Conservation (phyloP, 92 coral and sea anemone species). For the Nematostella vectensis region DNA sequence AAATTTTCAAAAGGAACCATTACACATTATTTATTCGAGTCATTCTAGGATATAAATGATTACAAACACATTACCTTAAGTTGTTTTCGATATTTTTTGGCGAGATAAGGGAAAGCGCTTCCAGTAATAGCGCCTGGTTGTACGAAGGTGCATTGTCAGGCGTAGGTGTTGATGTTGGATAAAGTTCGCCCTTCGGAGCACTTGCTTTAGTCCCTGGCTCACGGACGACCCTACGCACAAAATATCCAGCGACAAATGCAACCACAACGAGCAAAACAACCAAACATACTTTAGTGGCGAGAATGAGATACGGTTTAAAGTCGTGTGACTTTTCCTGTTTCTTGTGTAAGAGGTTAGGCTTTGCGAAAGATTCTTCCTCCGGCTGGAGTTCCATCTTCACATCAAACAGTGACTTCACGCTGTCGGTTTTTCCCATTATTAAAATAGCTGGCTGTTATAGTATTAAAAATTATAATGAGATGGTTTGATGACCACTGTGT, state of each 20-base stretch:
- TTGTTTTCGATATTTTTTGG: constrained; percentile 52
- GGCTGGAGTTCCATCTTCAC: constrained; percentile 85
- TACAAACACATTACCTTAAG: constrained; percentile 53
- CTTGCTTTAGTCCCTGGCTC: constrained; percentile 28
- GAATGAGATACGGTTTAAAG: constrained; percentile 2
- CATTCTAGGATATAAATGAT: too few species aligned
- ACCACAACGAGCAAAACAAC: constrained; percentile 40
- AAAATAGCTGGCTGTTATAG: not conserved
- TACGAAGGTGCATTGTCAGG: not conserved
- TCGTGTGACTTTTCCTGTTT: constrained; percentile 5
- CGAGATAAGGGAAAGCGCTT: constrained; percentile 54
- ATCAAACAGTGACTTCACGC: constrained; percentile 57
- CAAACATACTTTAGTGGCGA: constrained; percentile 29
- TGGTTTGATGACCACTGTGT: constrained; percentile 20
- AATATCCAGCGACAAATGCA: constrained; percentile 68
- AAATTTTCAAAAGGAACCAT: too few species aligned
- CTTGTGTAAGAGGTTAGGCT: constrained; percentile 35
- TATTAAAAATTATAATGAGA: not conserved
- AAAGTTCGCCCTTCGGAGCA: not conserved
- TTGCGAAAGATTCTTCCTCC: constrained; percentile 52
- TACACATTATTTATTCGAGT: too few species aligned
- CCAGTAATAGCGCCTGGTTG: constrained; percentile 28
- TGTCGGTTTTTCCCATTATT: constrained; percentile 47
- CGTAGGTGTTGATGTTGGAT: too few species aligned
- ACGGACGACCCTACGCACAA: constrained; percentile 56